Evolutionary conservation across 2,888 invertebrate species (phyloP), one percentile per base, ranked within the genome.

Genomic region (Limnephilus rhombicus): DNA sequence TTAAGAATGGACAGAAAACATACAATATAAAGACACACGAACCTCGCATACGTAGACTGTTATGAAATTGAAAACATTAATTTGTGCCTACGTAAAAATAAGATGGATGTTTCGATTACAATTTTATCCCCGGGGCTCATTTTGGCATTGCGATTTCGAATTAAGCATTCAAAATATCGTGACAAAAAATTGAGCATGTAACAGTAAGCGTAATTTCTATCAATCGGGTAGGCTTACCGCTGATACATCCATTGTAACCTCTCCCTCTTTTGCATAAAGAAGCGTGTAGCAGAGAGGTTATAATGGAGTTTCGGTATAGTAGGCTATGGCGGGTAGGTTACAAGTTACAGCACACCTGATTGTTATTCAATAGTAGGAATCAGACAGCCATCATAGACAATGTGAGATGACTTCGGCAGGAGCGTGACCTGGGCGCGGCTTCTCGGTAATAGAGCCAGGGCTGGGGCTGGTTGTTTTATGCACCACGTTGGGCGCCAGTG

Each of bases 401-500:
- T 88, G 85, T 34, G 80, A 41, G 49, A 80, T 85, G 53, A 82
- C 92, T 86, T n/a, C 53, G n/a, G 15, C 89, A 85, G 85, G 90
- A 41, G 82, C 85, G 85, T 89, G 92, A 89, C 92, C 92, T 90
- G 89, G 91, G 92, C 81, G 92, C 89, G 90, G 89, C 88, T 68
- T 91, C 87, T 87, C 41, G 41, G 85, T 85, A 90, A 29, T 18
- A 45, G 18, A 53, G 86, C 86, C 86, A 83, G 83, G 83, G 83
- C 49, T 29, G 86, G 86, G 41, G 29, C 82, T 41, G 37, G 83
- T 13, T 41, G 37, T 34, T 29, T 7, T 15, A 7, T 31, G 7
- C 82, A 13, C 34, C 82, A 68, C 68, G 68, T 68, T 68, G 68
- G 68, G 68, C 68, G 68, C 68, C 68, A n/a, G 18, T 18, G 18